These are phyloP conservation scores for Acyrthosiphon pisum DNA, from an alignment of 1,140 invertebrate genomes.

Conservation along the genomic window DNA sequence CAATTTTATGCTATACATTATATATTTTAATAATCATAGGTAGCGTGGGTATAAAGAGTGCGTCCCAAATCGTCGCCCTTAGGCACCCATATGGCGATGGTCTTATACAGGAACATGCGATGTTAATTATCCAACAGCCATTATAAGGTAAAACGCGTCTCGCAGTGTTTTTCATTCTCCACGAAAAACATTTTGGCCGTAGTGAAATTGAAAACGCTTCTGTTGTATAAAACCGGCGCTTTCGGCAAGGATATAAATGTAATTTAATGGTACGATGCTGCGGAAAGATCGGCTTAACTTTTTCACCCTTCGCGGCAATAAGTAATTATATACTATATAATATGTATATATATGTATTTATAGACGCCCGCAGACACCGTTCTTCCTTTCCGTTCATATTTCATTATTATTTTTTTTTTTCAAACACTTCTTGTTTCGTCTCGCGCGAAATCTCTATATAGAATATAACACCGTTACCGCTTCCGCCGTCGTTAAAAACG, in stretches of 20 bases:
- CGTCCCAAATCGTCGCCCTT: too few species aligned
- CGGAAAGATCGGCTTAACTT: not conserved
- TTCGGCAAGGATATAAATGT: slow-evolving; percentile 1
- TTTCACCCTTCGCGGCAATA: not conserved
- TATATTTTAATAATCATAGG: too few species aligned
- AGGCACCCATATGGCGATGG: too few species aligned
- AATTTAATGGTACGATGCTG: not conserved
- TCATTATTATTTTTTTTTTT: not conserved
- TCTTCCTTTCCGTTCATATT: not conserved
- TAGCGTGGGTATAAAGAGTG: too few species aligned
- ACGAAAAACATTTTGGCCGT: not conserved
- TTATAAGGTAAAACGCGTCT: not conserved
- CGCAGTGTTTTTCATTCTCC: not conserved
- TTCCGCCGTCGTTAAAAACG: not conserved
- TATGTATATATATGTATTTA: not conserved
- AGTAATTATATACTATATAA: not conserved
- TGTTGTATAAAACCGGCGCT: not conserved
- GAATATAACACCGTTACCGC: not conserved
- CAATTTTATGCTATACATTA: too few species aligned
- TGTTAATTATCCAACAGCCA: not conserved
- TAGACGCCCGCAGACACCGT: not conserved
- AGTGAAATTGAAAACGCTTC: not conserved
- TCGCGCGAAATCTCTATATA: too few species aligned
- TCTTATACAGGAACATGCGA: too few species aligned
- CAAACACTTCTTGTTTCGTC: not conserved